phyloP scores from a whole-genome alignment of 2,113 vertebrate species.

The Tachysurus vachellii region DNA sequence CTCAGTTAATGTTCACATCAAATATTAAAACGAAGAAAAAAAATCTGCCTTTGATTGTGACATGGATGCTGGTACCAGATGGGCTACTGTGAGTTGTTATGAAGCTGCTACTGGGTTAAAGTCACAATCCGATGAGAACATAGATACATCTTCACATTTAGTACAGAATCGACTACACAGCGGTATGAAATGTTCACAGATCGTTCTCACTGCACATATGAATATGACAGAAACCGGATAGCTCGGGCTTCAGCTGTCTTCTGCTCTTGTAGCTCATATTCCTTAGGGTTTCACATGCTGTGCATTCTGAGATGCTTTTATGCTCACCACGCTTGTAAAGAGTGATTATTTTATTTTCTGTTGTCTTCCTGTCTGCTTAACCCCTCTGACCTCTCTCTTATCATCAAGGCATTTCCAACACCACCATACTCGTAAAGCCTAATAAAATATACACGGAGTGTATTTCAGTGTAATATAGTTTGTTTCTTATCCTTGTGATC shows the following conservation, averaged over 20 bases:
- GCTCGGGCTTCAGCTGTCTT: not conserved
- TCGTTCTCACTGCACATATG: not conserved
- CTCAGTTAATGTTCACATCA: no score
- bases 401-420: not conserved
- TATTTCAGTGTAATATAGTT: not conserved
- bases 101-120: no score
- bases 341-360: not conserved
- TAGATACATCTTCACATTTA: no score
- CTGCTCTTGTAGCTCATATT: not conserved
- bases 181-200: no score
- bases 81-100: no score
- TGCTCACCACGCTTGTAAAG: not conserved
- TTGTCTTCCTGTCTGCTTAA: not conserved
- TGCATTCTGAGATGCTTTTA: not conserved
- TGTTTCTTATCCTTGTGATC: not conserved
- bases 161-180: no score
- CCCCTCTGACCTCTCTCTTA: not conserved
- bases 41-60: no score
- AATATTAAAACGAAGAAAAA: no score
- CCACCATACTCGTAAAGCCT: not conserved
- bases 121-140: no score
- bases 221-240: not conserved
- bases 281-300: not conserved
- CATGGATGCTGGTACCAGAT: no score
- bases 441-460: not conserved